Conservation (phyloP, 2,888 invertebrate genomes). For the Drosophila borborema region DNA sequence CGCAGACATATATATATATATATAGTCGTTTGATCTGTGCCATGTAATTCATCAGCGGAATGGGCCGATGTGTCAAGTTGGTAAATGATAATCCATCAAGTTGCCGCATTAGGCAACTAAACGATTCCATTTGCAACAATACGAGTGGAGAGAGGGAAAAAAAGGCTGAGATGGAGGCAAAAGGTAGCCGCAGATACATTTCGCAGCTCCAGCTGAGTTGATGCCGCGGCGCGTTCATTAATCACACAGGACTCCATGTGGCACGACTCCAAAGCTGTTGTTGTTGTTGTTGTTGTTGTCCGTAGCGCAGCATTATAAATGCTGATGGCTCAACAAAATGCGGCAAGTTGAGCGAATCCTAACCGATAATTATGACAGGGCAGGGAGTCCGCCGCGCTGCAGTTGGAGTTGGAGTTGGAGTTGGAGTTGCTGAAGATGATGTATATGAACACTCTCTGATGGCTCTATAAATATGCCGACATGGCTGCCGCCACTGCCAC, state of each 20-base stretch:
- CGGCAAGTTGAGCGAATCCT: conserved; percentile 75
- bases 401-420: background rate
- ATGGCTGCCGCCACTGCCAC: conserved; percentile 12
- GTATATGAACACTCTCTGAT: conserved; percentile 56
- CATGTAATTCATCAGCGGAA: conserved; percentile 55
- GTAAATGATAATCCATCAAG: conserved; percentile 71
- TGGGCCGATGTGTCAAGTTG: conserved; percentile 40
- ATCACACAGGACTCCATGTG: conserved; percentile 73
- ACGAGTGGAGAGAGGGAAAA: background rate
- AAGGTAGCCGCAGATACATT: conserved; percentile 79
- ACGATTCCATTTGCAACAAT: conserved; percentile 76
- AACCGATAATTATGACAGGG: conserved; percentile 83
- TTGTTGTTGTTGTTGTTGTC: background rate
- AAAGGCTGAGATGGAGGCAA: conserved; percentile 17
- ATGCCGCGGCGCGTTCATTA: conserved; percentile 73
- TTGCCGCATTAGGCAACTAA: conserved; percentile 82
- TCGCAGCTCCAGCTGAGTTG: conserved; percentile 65
- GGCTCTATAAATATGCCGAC: conserved; percentile 61
- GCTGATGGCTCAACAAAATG: conserved; percentile 78
- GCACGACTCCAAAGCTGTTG: conserved; percentile 11
- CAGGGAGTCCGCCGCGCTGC: conserved; percentile 69
- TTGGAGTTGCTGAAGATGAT: conserved; percentile 71
- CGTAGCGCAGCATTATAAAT: conserved; percentile 57
- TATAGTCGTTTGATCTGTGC: conserved; percentile 32
- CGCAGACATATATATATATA: background rate